phyloP scores from a whole-genome alignment of 2,797 vertebrate species.

The Semaprochilodus insignis region DNA sequence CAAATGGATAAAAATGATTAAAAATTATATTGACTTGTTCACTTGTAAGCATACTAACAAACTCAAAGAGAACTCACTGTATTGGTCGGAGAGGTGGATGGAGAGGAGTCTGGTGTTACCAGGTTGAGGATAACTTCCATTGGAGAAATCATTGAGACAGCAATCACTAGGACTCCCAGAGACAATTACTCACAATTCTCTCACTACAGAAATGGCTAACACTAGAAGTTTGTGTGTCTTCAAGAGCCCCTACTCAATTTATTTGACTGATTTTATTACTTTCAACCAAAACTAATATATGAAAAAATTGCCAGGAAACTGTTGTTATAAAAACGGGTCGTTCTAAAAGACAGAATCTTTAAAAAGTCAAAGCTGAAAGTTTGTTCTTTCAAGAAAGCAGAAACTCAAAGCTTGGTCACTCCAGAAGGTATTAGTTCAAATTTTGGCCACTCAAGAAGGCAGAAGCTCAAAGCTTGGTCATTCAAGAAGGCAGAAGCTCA shows the following conservation, averaged over 20 bases:
- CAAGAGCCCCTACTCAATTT: not conserved
- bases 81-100: slow-evolving; percentile 62
- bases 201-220: not conserved
- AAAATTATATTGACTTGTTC: no score
- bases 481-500: not conserved
- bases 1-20: no score
- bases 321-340: not conserved
- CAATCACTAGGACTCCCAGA: not conserved
- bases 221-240: not conserved
- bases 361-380: not conserved
- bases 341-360: not conserved
- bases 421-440: not conserved
- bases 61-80: slow-evolving; percentile 68
- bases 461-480: not conserved
- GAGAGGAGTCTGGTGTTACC: slow-evolving; percentile 75
- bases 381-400: not conserved
- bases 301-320: not conserved
- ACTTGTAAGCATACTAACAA: not conserved
- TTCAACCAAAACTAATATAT: not conserved
- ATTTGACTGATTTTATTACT: not conserved
- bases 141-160: slow-evolving; percentile 52
- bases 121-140: slow-evolving; percentile 84
- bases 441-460: not conserved
- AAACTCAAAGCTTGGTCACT: not conserved
- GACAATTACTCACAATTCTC: not conserved